A percentile compares a stretch with the other conserved stretches of the same genome.
phyloP scores from a whole-genome alignment of 2,888 invertebrate genomes.

The Tanypteryx hageni region DNA sequence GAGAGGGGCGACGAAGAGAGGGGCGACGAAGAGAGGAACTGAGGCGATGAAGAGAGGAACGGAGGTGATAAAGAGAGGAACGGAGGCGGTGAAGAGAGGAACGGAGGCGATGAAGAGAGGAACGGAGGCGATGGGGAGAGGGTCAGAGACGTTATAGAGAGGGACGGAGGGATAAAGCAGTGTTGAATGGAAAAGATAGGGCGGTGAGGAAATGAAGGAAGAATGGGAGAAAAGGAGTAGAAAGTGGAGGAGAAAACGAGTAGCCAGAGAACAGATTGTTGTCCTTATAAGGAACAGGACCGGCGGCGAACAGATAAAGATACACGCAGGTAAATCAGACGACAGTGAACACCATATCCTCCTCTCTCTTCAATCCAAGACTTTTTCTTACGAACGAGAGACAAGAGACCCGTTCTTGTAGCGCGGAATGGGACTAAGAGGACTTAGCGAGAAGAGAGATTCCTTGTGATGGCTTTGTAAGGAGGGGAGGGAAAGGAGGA shows the following conservation, averaged over 20 bases:
- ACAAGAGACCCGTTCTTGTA: not conserved
- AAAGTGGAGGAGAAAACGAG: not conserved
- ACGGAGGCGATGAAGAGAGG: no score
- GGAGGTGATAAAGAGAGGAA: no score
- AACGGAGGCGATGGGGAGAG: no score
- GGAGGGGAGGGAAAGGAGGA: not conserved
- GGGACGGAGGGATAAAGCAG: no score
- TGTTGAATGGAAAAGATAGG: no score
- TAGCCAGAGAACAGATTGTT: not conserved
- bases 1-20: no score
- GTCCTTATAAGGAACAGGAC: not conserved
- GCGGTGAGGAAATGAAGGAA: no score
- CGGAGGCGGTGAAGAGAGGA: no score
- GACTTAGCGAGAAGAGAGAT: not conserved
- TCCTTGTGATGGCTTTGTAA: conserved; percentile 19
- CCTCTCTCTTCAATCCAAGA: not conserved
- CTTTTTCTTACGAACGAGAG: not conserved
- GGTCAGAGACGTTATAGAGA: no score
- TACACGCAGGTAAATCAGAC: not conserved
- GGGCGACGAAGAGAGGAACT: no score
- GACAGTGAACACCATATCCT: not conserved
- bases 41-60: no score
- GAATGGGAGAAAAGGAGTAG: no score
- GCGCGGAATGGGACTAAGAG: not conserved
- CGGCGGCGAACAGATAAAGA: not conserved